These are phyloP conservation scores for Oreochromis spilurus DNA, from an alignment of 2,113 vertebrate species.

Conservation along the genomic window DNA sequence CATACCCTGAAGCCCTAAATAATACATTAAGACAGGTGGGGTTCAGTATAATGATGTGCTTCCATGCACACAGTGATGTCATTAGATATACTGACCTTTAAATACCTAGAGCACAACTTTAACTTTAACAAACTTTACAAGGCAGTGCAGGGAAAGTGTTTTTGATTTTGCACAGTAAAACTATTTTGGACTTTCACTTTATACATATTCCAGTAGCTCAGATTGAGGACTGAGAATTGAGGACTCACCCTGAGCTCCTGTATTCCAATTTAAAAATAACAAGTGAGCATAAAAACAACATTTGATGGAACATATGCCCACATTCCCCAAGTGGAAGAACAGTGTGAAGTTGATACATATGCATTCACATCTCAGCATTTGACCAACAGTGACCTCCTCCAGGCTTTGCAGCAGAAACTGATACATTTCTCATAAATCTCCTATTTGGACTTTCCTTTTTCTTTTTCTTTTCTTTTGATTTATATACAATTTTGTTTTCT, in stretches of 20 bases:
- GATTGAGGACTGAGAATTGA: neutral
- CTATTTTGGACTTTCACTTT: neutral
- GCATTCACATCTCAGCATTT: neutral
- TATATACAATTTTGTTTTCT: fast-evolving
- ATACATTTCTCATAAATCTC: neutral
- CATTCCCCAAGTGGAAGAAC: neutral
- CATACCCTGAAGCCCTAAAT: neutral
- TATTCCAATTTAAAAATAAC: neutral
- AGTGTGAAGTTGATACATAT: neutral
- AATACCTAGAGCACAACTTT: neutral
- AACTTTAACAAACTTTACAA: neutral
- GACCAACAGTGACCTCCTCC: neutral
- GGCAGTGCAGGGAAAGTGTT: neutral
- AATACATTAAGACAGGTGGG: neutral
- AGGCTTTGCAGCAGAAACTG: neutral
- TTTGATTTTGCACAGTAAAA: too few species aligned
- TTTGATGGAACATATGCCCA: neutral
- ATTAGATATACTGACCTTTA: neutral
- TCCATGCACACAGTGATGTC: neutral
- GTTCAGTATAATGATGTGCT: neutral
- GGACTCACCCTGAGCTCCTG: neutral
- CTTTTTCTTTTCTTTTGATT: neutral
- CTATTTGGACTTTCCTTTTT: neutral
- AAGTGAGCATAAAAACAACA: neutral
- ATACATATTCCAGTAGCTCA: neutral